These are phyloP conservation scores for Imbricaverruca yamaguchii DNA, from an alignment of 2,888 invertebrate species.

Conservation along the genomic window DNA sequence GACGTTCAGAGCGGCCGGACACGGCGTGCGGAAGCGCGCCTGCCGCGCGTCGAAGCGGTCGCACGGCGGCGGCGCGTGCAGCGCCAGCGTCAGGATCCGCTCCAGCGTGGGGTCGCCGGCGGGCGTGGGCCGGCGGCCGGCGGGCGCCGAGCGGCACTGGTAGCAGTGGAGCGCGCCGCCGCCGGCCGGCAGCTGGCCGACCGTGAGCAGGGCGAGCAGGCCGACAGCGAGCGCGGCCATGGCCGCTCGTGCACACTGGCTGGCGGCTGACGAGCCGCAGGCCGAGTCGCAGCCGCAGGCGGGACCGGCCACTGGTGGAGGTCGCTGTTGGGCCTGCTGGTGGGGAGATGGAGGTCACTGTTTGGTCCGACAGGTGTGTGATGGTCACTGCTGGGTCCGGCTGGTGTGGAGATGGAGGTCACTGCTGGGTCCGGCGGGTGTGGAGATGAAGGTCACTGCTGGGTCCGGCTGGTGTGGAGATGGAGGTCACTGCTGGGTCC, in stretches of 20 bases:
- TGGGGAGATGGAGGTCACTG: too few relatives aligned
- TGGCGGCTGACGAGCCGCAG: not conserved
- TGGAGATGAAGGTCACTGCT: too few relatives aligned
- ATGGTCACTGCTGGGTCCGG: too few relatives aligned
- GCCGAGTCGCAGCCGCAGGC: too few relatives aligned
- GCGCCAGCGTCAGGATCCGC: not conserved
- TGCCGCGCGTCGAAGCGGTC: not conserved
- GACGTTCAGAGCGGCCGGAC: not conserved
- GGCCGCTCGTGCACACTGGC: not conserved
- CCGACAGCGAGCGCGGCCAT: too few relatives aligned
- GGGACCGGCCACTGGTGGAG: not conserved
- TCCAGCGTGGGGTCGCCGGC: not conserved
- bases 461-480: too few relatives aligned
- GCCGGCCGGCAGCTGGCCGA: not conserved
- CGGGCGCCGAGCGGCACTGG: not conserved
- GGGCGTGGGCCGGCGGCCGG: not conserved
- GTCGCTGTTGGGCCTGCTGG: not conserved
- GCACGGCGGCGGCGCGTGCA: conserved; percentile 1
- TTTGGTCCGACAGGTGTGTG: too few relatives aligned
- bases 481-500: too few relatives aligned
- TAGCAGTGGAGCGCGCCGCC: not conserved
- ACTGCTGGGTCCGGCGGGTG: too few relatives aligned
- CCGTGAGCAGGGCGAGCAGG: not conserved
- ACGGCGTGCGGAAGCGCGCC: not conserved
- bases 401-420: too few relatives aligned